Conservation (phyloP, 2,113 vertebrate species). For the western clawed frog (Xenopus tropicalis) region DNA sequence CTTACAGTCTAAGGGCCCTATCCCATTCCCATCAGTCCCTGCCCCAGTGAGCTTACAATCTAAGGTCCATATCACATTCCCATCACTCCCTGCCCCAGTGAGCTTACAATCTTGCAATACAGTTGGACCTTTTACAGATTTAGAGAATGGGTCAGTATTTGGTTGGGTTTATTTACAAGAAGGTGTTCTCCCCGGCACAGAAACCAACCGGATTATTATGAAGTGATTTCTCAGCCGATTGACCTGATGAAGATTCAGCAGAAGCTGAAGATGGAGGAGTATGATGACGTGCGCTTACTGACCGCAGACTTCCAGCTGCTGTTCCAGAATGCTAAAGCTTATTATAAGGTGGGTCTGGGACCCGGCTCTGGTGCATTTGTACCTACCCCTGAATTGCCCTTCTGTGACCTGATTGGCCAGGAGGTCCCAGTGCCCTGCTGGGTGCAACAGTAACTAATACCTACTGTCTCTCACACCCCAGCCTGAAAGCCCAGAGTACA, state of each 20-base stretch:
- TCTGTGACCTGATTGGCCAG: too few relatives aligned
- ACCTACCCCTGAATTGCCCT: too few relatives aligned
- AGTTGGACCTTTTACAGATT: too few relatives aligned
- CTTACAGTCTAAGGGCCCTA: too few relatives aligned
- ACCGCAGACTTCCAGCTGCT: conserved; percentile 93
- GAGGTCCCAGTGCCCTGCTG: too few relatives aligned
- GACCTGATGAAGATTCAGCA: conserved; percentile 99
- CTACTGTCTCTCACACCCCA: conserved; percentile 49
- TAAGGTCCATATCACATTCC: too few relatives aligned
- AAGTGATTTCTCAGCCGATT: conserved; percentile 95
- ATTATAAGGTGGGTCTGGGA: conserved; percentile 82
- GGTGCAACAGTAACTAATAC: too few relatives aligned
- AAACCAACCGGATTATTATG: conserved; percentile 97
- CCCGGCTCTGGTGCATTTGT: background rate
- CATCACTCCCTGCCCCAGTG: too few relatives aligned
- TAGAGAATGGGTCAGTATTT: too few relatives aligned
- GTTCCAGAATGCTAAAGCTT: conserved; percentile 93
- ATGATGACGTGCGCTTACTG: conserved; percentile 91
- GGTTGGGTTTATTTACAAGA: conserved; percentile 2
- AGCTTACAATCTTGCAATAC: too few relatives aligned
- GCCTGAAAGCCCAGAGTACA: conserved; percentile 89
- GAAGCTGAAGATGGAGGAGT: conserved; percentile 98
- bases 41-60: too few relatives aligned
- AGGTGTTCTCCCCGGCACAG: conserved; percentile 62
- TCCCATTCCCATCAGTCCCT: too few relatives aligned